phyloP scores from a whole-genome alignment of 2,888 invertebrate genomes.

The Dexiosoma caninum region DNA sequence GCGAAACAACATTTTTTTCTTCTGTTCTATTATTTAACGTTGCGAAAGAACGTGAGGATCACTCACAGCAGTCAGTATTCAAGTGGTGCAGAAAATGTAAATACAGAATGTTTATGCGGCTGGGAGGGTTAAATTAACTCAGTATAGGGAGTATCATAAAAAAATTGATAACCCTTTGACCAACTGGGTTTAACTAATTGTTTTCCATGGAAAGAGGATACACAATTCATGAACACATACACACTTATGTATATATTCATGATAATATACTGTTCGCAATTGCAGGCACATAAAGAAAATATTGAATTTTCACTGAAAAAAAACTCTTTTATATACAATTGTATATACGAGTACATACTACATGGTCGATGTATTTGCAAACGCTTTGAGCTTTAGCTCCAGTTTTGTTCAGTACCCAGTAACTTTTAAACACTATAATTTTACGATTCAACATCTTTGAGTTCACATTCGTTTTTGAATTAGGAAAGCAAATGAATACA shows the following conservation, averaged over 20 bases:
- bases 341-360: no score
- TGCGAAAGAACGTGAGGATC: background rate
- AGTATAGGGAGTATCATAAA: constrained; percentile 27
- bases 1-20: background rate
- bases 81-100: background rate
- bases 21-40: background rate
- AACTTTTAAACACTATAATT: background rate
- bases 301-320: no score
- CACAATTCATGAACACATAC: no score
- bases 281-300: no score
- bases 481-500: background rate
- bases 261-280: no score
- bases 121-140: constrained; percentile 48
- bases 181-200: constrained; percentile 21
- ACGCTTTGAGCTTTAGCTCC: constrained; percentile 7
- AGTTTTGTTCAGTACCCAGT: background rate
- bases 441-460: background rate
- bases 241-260: no score
- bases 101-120: constrained; percentile 1
- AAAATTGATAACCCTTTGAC: constrained; percentile 15
- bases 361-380: no score
- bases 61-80: background rate
- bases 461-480: background rate
- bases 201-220: no score
- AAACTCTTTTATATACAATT: no score